A percentile compares a stretch with the other conserved stretches of the same genome.
Conservation (phyloP, 2,888 invertebrate species). For the Synanthedon myopaeformis region DNA sequence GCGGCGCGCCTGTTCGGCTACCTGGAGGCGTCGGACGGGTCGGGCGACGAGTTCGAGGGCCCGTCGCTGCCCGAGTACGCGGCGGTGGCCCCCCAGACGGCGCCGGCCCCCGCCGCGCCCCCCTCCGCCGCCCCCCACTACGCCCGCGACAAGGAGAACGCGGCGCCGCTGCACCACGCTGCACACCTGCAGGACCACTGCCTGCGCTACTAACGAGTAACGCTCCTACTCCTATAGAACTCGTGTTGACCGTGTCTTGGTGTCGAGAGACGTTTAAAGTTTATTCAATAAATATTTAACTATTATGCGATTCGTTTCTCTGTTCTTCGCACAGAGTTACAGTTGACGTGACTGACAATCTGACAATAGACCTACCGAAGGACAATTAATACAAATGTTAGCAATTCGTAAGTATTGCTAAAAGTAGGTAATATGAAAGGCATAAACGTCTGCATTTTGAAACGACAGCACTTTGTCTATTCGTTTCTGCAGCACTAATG, state of each 20-base stretch:
- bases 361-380: too few relatives aligned
- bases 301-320: too few relatives aligned
- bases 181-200: conserved; percentile 61
- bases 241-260: not conserved
- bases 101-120: conserved; percentile 10
- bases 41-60: conserved; percentile 66
- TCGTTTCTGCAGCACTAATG: too few relatives aligned
- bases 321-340: too few relatives aligned
- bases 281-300: too few relatives aligned
- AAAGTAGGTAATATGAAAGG: too few relatives aligned
- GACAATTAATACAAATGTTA: too few relatives aligned
- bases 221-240: not conserved
- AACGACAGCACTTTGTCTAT: too few relatives aligned
- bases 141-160: conserved; percentile 57
- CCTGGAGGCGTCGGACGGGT: conserved; percentile 80
- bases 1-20: conserved; percentile 79
- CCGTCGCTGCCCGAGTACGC: conserved; percentile 30
- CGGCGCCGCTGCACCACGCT: conserved; percentile 48
- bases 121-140: conserved; percentile 20
- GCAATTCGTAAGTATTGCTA: too few relatives aligned
- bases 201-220: conserved; percentile 52
- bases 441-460: too few relatives aligned
- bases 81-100: conserved; percentile 10
- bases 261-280: too few relatives aligned
- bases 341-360: too few relatives aligned